Evolutionary conservation across 2,113 vertebrate genomes (phyloP).

Genomic region (Brachyhypopomus occidentalis): DNA sequence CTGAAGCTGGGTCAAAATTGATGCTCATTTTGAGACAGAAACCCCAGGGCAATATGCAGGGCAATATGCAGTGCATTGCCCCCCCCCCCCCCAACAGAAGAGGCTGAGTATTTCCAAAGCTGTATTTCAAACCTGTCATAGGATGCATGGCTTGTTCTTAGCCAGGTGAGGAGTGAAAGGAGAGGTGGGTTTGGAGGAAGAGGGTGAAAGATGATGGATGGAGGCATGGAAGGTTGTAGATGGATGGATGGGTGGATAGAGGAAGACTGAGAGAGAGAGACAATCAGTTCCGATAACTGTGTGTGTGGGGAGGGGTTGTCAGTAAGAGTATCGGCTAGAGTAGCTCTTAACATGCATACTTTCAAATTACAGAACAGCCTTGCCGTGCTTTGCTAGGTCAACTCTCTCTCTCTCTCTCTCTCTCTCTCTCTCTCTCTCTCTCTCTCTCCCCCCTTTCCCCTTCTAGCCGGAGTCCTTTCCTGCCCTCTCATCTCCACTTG

Average conservation of each 20-base stretch:
- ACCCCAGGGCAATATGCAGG: too few species aligned
- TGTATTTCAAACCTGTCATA: too few species aligned
- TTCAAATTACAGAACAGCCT: slow-evolving; percentile 36
- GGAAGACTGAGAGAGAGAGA: neutral
- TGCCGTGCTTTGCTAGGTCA: slow-evolving; percentile 26
- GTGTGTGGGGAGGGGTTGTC: too few species aligned
- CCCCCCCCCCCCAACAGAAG: too few species aligned
- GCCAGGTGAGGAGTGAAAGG: slow-evolving; percentile 22
- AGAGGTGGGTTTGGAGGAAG: neutral
- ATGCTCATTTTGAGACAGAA: too few species aligned
- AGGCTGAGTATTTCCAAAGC: too few species aligned
- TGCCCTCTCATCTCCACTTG: too few species aligned
- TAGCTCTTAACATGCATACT: slow-evolving; percentile 43
- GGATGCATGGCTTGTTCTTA: too few species aligned
- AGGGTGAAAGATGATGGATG: neutral
- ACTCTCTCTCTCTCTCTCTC: neutral
- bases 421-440: neutral
- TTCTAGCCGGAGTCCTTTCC: too few species aligned
- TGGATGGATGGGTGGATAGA: neutral
- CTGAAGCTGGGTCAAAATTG: too few species aligned
- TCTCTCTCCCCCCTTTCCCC: too few species aligned
- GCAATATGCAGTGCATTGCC: too few species aligned
- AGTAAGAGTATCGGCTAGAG: neutral
- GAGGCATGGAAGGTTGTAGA: neutral
- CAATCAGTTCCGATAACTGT: neutral